phyloP scores from a whole-genome alignment of 2,888 invertebrate species.

The Erannis defoliaria region DNA sequence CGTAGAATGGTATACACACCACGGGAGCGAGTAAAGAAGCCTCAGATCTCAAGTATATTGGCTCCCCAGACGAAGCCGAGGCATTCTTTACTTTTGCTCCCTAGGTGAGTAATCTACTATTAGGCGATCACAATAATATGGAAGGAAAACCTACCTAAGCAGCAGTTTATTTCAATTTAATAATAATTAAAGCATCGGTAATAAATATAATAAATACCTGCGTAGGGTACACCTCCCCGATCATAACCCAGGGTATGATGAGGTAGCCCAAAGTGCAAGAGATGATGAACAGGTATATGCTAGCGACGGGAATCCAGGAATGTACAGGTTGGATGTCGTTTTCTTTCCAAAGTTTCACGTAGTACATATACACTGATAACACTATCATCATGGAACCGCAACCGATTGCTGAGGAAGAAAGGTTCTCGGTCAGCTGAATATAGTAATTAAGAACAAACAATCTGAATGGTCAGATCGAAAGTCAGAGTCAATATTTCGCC shows the following conservation, averaged over 20 bases:
- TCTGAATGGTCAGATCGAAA: too few relatives aligned
- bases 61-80: too few relatives aligned
- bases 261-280: slow-evolving; percentile 89
- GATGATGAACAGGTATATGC: slow-evolving; percentile 87
- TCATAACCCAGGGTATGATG: slow-evolving; percentile 91
- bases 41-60: too few relatives aligned
- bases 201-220: slow-evolving; percentile 74
- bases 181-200: too few relatives aligned
- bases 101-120: too few relatives aligned
- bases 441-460: not conserved
- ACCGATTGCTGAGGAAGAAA: slow-evolving; percentile 76
- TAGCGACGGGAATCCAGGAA: slow-evolving; percentile 88
- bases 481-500: too few relatives aligned
- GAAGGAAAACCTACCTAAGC: too few relatives aligned
- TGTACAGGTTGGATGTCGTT: slow-evolving; percentile 67
- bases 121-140: too few relatives aligned
- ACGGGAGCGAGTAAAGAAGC: too few relatives aligned
- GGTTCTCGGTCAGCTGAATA: not conserved
- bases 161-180: too few relatives aligned
- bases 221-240: slow-evolving; percentile 91
- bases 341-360: slow-evolving; percentile 80
- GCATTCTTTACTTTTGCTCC: too few relatives aligned
- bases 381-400: slow-evolving; percentile 88
- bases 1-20: too few relatives aligned
- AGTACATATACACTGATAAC: slow-evolving; percentile 87